Conservation (phyloP, 1,140 invertebrate genomes). For the Polypedilum pembai region DNA sequence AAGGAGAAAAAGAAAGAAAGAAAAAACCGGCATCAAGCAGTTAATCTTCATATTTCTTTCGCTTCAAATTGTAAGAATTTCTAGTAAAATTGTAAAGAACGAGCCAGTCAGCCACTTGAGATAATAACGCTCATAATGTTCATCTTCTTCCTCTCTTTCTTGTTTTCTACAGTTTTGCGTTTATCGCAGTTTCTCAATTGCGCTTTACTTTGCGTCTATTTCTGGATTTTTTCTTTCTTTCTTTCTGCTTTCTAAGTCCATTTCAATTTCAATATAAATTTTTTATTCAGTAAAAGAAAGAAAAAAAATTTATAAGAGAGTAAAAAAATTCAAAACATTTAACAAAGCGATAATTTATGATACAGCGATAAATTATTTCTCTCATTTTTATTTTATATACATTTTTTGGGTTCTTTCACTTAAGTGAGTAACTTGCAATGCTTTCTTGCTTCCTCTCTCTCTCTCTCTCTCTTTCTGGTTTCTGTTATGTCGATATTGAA, state of each 20-base stretch:
- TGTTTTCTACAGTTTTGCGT: no score
- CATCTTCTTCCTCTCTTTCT: constrained; percentile 14
- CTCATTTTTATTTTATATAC: not conserved
- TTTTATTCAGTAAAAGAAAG: not conserved
- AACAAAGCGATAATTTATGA: constrained; percentile 18
- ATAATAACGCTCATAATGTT: constrained; percentile 18
- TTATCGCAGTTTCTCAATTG: no score
- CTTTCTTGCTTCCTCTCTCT: no score
- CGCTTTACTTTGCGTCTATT: no score
- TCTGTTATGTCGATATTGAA: no score
- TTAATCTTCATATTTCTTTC: constrained; percentile 2
- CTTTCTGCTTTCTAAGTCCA: not conserved
- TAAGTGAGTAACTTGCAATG: no score
- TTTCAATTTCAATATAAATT: not conserved
- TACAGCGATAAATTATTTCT: constrained; percentile 7
- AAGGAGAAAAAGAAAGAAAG: not conserved
- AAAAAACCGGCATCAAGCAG: not conserved
- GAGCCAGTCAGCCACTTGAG: not conserved
- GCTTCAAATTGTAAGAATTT: not conserved
- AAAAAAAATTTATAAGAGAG: not conserved
- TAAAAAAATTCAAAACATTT: constrained; percentile 5
- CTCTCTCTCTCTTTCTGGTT: no score
- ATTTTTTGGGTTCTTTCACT: no score
- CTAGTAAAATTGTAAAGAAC: not conserved
- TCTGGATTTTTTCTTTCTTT: not conserved